Evolutionary conservation across 2,888 invertebrate genomes (phyloP).

Genomic region (Lasioglossum pauxillum): DNA sequence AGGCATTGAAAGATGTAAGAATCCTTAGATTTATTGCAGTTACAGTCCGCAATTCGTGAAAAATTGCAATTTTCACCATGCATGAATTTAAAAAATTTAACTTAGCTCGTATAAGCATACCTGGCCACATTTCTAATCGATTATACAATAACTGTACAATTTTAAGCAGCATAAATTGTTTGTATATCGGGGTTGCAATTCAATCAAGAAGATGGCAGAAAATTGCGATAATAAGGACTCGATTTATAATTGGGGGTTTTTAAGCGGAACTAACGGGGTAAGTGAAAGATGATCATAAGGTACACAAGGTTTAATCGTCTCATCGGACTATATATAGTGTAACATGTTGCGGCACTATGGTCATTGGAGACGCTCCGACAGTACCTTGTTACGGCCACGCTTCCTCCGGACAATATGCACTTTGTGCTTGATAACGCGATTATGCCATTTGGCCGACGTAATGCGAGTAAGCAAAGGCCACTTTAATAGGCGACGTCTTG

Average conservation of each 20-base stretch:
- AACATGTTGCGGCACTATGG: slow-evolving; percentile 17
- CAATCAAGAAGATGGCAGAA: neutral
- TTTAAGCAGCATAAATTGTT: neutral
- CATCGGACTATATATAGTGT: neutral
- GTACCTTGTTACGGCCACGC: slow-evolving; percentile 55
- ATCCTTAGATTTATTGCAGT: no score
- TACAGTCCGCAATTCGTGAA: no score
- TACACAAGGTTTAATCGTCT: slow-evolving; percentile 5
- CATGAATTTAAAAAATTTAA: no score
- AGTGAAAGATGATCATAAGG: neutral
- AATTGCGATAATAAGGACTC: neutral
- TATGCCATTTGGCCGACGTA: slow-evolving; percentile 44
- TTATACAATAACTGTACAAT: no score
- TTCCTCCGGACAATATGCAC: slow-evolving; percentile 55
- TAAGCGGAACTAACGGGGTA: neutral
- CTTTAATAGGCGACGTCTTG: slow-evolving; percentile 15
- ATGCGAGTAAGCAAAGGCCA: slow-evolving; percentile 15
- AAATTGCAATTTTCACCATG: no score
- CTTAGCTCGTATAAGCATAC: no score
- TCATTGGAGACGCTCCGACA: slow-evolving; percentile 34
- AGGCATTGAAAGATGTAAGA: no score
- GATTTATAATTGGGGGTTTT: neutral
- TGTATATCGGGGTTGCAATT: neutral
- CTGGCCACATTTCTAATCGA: no score
- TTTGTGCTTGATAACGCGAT: slow-evolving; percentile 57